phyloP scores from a whole-genome alignment of 2,113 vertebrate genomes.

The Chrysemys picta region DNA sequence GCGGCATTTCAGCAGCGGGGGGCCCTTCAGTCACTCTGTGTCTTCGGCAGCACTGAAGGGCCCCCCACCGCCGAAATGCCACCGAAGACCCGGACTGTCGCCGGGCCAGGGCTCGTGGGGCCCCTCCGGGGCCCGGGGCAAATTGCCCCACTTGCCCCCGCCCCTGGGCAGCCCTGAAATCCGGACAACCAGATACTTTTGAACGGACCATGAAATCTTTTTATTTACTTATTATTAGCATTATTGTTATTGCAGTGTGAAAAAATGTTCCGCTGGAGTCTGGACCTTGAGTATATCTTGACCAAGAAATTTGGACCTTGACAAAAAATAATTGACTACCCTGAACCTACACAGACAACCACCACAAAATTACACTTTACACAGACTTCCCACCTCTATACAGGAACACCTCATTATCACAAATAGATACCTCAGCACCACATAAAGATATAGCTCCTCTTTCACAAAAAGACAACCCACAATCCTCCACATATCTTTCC shows the following conservation, averaged over 20 bases:
- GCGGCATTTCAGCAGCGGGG: too few species aligned
- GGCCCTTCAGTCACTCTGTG: too few species aligned
- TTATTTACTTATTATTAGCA: background rate
- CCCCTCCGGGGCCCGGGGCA: too few species aligned
- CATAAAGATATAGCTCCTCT: background rate
- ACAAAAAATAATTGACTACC: background rate
- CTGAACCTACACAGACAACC: rapidly evolving
- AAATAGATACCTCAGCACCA: rapidly evolving
- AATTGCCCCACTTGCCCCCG: too few species aligned
- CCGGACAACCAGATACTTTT: background rate
- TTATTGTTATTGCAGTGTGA: background rate
- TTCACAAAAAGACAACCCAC: background rate
- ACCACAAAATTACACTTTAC: rapidly evolving
- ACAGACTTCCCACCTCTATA: rapidly evolving
- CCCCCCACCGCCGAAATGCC: too few species aligned
- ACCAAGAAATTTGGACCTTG: background rate
- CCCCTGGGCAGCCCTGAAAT: too few species aligned
- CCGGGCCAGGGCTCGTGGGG: too few species aligned
- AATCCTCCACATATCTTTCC: background rate
- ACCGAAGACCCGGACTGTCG: too few species aligned
- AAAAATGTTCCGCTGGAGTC: background rate
- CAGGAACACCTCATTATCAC: rapidly evolving
- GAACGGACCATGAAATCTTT: background rate
- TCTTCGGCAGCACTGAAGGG: too few species aligned
- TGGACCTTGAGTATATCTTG: background rate